phyloP scores from a whole-genome alignment of 1,140 invertebrate genomes.

The Drosophila oshimai region DNA sequence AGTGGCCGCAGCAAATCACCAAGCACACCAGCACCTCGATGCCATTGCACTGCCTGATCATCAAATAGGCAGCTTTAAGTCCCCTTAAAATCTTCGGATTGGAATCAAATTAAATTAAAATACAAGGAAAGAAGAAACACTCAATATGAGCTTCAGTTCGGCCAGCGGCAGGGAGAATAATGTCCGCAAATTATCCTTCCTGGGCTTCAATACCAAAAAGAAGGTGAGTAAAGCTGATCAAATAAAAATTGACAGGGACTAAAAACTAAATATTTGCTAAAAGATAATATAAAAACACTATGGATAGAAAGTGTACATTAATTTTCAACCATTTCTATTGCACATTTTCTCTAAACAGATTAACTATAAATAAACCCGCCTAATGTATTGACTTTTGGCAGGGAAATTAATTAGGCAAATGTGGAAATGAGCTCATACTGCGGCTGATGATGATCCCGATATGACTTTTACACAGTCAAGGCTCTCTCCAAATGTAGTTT shows the following conservation, averaged over 20 bases:
- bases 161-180: slow-evolving; percentile 72
- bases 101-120: slow-evolving; percentile 2
- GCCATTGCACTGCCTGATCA: slow-evolving; percentile 57
- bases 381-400: slow-evolving; percentile 16
- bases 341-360: not conserved
- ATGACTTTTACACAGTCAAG: slow-evolving; percentile 18
- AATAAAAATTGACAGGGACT: not conserved
- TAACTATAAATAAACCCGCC: slow-evolving; percentile 17
- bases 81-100: not conserved
- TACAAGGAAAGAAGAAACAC: not conserved
- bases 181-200: slow-evolving; percentile 76
- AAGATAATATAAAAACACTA: not conserved
- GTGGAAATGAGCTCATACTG: slow-evolving; percentile 24
- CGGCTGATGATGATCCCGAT: slow-evolving; percentile 4
- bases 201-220: slow-evolving; percentile 79
- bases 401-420: slow-evolving; percentile 34
- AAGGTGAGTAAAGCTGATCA: slow-evolving; percentile 58
- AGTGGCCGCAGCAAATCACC: slow-evolving; percentile 55
- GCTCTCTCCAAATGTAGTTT: not conserved
- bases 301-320: not conserved
- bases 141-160: slow-evolving; percentile 78
- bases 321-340: not conserved
- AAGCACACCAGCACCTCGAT: slow-evolving; percentile 38
- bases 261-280: slow-evolving; percentile 15
- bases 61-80: slow-evolving; percentile 45